phyloP scores from a whole-genome alignment of 2,113 vertebrate genomes.

The Pelusios castaneus region DNA sequence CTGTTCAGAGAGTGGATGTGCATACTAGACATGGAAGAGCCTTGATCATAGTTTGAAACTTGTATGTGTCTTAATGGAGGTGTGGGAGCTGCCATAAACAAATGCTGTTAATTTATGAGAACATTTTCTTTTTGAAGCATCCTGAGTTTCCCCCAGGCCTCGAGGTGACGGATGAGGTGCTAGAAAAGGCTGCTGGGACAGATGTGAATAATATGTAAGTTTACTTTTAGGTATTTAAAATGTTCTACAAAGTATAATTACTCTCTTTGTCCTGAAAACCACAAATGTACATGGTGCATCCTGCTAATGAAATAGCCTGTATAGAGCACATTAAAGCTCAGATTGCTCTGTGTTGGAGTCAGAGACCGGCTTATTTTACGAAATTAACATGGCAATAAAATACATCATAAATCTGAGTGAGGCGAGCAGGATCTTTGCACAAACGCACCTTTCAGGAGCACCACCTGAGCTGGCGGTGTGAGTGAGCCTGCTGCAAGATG shows the following conservation, averaged over 20 bases:
- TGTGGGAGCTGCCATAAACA: background rate
- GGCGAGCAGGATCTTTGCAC: background rate
- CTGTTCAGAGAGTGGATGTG: background rate
- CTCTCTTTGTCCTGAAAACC: background rate
- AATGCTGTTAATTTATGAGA: background rate
- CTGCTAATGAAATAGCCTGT: background rate
- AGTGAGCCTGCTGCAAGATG: background rate
- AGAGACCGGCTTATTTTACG: background rate
- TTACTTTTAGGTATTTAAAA: background rate
- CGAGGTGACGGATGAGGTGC: conserved; percentile 88
- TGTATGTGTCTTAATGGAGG: background rate
- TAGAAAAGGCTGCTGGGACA: conserved; percentile 91
- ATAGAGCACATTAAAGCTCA: background rate
- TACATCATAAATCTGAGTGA: background rate
- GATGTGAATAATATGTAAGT: conserved; percentile 97
- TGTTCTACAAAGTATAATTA: background rate
- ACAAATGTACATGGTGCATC: background rate
- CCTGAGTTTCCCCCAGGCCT: conserved; percentile 89
- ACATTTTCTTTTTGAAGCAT: conserved; percentile 75
- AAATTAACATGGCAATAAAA: background rate
- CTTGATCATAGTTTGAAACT: background rate
- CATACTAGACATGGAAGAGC: background rate
- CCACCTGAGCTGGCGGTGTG: background rate
- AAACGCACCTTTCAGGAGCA: background rate
- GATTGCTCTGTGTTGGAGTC: background rate